Evolutionary conservation across 2,888 invertebrate genomes (phyloP).

Genomic region (Erebia palarica): DNA sequence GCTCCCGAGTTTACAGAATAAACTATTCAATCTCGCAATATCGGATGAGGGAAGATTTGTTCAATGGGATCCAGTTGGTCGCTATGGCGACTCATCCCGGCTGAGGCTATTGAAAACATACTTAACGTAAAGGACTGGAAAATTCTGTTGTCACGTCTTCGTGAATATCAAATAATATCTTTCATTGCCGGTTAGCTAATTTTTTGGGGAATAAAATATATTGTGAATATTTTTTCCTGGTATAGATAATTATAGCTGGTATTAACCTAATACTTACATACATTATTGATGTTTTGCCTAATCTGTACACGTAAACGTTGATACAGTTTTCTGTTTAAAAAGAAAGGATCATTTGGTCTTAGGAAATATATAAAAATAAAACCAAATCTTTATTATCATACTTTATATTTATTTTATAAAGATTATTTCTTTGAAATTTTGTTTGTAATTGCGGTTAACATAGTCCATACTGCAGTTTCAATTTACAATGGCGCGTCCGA

Average conservation of each 20-base stretch:
- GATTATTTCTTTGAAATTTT: no score
- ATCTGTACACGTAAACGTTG: background rate
- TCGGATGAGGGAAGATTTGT: constrained; percentile 70
- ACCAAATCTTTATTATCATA: no score
- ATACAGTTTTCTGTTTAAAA: background rate
- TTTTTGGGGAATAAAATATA: constrained; percentile 24
- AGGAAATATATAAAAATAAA: no score
- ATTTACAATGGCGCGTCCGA: no score
- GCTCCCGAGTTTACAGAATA: constrained; percentile 63
- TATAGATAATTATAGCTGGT: background rate
- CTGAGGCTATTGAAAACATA: constrained; percentile 47
- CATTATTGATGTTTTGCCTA: constrained; percentile 13
- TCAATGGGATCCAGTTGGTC: constrained; percentile 69
- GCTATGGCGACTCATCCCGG: constrained; percentile 68
- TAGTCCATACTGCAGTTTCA: no score
- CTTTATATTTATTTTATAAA: no score
- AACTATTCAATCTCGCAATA: constrained; percentile 72
- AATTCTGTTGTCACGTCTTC: constrained; percentile 47
- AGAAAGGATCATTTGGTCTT: background rate
- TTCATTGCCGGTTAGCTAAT: constrained; percentile 39
- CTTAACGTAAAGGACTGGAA: constrained; percentile 45
- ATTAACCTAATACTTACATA: background rate
- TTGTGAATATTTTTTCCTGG: constrained; percentile 18
- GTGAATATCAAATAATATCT: constrained; percentile 40
- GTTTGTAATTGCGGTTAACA: no score